Base-by-base conservation (phyloP, 2,113 vertebrate genomes). In the Eublepharis macularius region DNA sequence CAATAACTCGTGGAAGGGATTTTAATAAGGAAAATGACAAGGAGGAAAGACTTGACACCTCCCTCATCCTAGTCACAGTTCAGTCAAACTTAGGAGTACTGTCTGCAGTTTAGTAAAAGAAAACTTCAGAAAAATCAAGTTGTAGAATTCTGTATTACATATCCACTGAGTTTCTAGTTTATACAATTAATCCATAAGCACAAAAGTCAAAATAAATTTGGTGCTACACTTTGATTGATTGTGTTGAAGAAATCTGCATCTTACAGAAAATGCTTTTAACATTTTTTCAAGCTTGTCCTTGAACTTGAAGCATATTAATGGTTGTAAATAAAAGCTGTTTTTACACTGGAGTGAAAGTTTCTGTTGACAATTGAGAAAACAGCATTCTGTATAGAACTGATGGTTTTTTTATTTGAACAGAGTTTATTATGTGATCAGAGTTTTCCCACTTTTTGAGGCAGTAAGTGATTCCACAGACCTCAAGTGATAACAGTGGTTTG, bases 311-410 rank as follows among this genome's bases (percentile, higher is more conserved):
- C 76, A 6, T 78, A 82, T 45, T 75, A 45, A 82, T 88, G 86
- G 81, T 77, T 51, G 80, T 81, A 63, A 65, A 76, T 85, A 91
- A 86, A 85, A 12, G 86, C 41, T 4, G 4, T 1, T 4, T 88
- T 88, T 90, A 81, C 76, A 49, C 10, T 0, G 75, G 87, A 85
- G 32, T 89, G 75, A 74, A 72, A 87, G 81, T 43, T 89, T 92
- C 82, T 88, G 75, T 34, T 51, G 73, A 82, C 9, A 34, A 68
- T 54, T 34, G 14, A 60, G 39, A 86, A 91, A 89, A 63, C 36
- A 73, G 51, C 19, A 24, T n/a, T 57, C 66, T 45, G 34, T 72
- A 10, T 5, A 57, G 5, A 79, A 43, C 57, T 60, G 2, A 72
- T 47, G 21, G 12, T 19, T 36, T 6, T 0, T 0, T 17, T 21